Evolutionary conservation across 2,113 vertebrate species (phyloP).

Genomic region (Noctilio leporinus): DNA sequence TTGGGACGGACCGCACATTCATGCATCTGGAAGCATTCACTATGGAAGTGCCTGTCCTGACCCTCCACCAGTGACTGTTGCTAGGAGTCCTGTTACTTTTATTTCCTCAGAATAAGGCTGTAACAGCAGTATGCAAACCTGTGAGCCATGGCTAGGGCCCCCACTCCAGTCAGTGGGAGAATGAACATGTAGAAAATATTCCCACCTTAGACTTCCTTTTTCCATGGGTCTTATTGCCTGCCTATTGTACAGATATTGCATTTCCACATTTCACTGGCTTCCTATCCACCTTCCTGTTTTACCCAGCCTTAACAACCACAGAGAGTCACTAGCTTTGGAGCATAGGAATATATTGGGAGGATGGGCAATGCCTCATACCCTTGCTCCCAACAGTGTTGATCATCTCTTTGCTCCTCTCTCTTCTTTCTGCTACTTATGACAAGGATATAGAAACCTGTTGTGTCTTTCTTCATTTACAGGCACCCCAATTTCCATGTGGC

Average conservation of each 20-base stretch:
- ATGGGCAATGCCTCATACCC: neutral
- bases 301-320: neutral
- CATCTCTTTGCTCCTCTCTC: neutral
- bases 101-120: neutral
- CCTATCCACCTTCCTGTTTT: slow-evolving; percentile 48
- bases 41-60: neutral
- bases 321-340: neutral
- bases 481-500: neutral
- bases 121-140: neutral
- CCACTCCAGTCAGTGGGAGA: neutral
- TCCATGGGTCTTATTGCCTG: slow-evolving; percentile 25
- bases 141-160: neutral
- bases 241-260: neutral
- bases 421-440: neutral
- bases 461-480: neutral
- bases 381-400: neutral
- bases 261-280: slow-evolving; percentile 46
- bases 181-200: neutral
- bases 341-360: neutral
- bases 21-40: slow-evolving; percentile 61
- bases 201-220: slow-evolving; percentile 47
- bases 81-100: neutral
- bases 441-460: neutral
- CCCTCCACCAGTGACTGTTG: neutral
- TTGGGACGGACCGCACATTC: neutral